Evolutionary conservation across 30 jellyfish, hydroid and myxozoan species (phyloP), one percentile per base, ranked within the genome.

Genomic region (Aurelia aurita): DNA sequence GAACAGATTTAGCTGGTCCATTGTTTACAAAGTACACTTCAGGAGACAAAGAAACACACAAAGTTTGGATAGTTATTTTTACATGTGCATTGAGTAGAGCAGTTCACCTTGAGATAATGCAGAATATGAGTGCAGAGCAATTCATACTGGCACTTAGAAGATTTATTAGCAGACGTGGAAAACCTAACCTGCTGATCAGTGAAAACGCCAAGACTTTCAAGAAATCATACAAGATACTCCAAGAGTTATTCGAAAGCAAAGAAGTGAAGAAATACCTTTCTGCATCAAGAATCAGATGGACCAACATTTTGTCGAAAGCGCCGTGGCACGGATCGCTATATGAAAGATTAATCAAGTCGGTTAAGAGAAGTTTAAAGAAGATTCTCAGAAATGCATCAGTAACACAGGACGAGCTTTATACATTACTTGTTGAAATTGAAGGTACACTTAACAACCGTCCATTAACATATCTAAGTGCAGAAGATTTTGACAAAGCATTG

Each of bases 1-100:
- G 86, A 21, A 80, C 83, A 46, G 83, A 80, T 66, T 80, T 62
- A 62, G 84, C 82, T 19, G 90, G 90, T 45, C 90, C 90, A 45
- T 80, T 65, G 51, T 39, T 63, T 62, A 65, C 84, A 1, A 45
- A 74, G 20, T 20, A 51, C 68, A 71, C 83, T 35, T 54, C 66
- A 35, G 68, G 68, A 71, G 83, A 35, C 20, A 71, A 43, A 46
- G 68, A 51, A 71, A 45, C 83, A 9, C 72, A 77, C 26, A 80
- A 80, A 28, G 90, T 49, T 58, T 76, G 61, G 59, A 53, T 76
- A 16, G 79, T 53, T 16, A 76, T 76, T 26, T 72, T 76, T 27
- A 58, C 77, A 53, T 76, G 59, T 32, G 35, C 59, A 21, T 16
- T 57, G 59, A 76, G 65, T 53, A 76, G 88, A 58, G 88, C 88